These are phyloP conservation scores for Netelia virgata DNA, from an alignment of 2,888 invertebrate genomes.

Conservation along the genomic window DNA sequence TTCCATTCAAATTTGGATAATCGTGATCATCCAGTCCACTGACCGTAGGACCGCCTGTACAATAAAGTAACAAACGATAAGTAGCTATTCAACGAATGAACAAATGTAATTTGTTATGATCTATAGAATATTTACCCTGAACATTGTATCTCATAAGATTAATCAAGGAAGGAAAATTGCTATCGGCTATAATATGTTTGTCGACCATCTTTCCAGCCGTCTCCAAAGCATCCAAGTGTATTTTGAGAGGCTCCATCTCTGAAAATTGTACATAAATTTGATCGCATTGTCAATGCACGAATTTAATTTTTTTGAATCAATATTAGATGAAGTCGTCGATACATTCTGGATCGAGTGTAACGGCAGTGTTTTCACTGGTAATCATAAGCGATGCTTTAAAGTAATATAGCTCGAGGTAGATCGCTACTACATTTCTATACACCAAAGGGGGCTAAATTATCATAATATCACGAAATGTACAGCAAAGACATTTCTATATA, in stretches of 20 bases:
- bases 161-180: constrained; percentile 90
- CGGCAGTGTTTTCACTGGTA: neutral
- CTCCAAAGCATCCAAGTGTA: constrained; percentile 89
- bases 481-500: no score
- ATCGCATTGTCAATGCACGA: neutral
- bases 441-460: no score
- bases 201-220: constrained; percentile 93
- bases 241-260: constrained; percentile 84
- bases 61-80: neutral
- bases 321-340: neutral
- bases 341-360: neutral
- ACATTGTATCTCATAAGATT: constrained; percentile 86
- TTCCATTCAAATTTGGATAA: constrained; percentile 92
- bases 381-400: neutral
- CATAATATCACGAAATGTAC: no score
- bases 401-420: neutral
- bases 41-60: constrained; percentile 91
- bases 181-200: constrained; percentile 90
- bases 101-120: neutral
- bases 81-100: neutral
- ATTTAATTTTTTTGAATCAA: neutral
- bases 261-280: constrained; percentile 20
- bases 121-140: constrained; percentile 81
- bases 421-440: no score
- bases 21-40: constrained; percentile 97